These are phyloP conservation scores for Anorthoa munda DNA, from an alignment of 2,888 invertebrate species.

Conservation along the genomic window DNA sequence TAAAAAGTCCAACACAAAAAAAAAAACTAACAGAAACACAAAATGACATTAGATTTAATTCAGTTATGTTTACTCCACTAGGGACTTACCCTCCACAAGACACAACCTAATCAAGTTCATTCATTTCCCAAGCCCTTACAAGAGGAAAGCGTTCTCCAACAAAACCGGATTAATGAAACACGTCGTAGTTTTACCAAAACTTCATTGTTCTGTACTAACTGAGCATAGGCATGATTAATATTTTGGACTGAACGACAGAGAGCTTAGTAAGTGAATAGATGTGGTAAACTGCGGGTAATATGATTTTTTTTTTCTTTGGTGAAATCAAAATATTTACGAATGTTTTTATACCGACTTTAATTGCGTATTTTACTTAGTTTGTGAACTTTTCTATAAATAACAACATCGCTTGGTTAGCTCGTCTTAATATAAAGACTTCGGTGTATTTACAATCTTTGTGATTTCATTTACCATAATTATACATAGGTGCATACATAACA, in stretches of 20 bases:
- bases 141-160: constrained; percentile 12
- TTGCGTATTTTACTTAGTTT: too few species aligned
- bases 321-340: too few species aligned
- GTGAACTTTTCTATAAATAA: too few species aligned
- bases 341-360: not conserved
- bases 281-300: not conserved
- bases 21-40: not conserved
- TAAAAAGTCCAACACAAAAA: too few species aligned
- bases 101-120: constrained; percentile 24
- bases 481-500: too few species aligned
- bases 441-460: too few species aligned
- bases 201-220: constrained; percentile 41
- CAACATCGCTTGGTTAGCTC: too few species aligned
- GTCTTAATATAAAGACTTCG: too few species aligned
- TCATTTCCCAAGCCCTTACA: constrained; percentile 16
- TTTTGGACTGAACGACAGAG: constrained; percentile 32
- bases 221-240: constrained; percentile 60
- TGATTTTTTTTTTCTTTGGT: not conserved
- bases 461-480: too few species aligned
- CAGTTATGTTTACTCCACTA: not conserved
- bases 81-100: constrained; percentile 1
- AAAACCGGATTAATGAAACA: not conserved
- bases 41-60: constrained; percentile 19
- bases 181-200: constrained; percentile 47
- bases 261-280: constrained; percentile 10